A percentile compares a stretch with the other conserved stretches of the same genome.
phyloP scores from a whole-genome alignment of 2,797 vertebrate genomes.

The Triplophysa bombifrons region DNA sequence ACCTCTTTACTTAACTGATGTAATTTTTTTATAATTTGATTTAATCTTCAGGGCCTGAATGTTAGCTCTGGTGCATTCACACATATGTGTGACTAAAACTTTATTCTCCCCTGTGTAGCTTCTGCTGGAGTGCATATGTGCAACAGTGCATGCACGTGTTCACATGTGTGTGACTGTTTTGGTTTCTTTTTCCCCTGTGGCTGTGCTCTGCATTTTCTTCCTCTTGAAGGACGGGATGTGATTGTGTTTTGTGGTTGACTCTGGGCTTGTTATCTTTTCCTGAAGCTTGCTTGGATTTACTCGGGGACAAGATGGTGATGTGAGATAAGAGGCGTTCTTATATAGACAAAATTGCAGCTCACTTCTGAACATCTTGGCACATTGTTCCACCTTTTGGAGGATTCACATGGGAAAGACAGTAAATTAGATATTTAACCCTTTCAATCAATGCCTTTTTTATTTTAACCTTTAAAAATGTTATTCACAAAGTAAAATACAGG shows the following conservation, averaged over 20 bases:
- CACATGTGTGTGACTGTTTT: slow-evolving; percentile 1
- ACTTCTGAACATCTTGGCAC: not conserved
- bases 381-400: not conserved
- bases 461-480: not conserved
- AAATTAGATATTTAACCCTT: not conserved
- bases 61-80: not conserved
- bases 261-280: slow-evolving; percentile 40
- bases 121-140: not conserved
- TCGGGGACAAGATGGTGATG: slow-evolving; percentile 8
- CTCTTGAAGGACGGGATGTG: slow-evolving; percentile 23
- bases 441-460: not conserved
- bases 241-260: slow-evolving; percentile 36
- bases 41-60: not conserved
- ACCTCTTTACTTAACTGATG: not conserved
- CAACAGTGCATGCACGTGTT: slow-evolving; percentile 1
- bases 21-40: not conserved
- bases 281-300: slow-evolving; percentile 26
- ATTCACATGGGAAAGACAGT: not conserved
- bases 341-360: slow-evolving; percentile 11
- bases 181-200: slow-evolving; percentile 13
- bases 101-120: not conserved
- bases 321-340: slow-evolving; percentile 7
- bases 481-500: not conserved
- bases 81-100: not conserved
- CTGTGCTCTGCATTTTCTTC: slow-evolving; percentile 11